These are phyloP conservation scores for Phocoena sinus DNA, from an alignment of 2,113 vertebrate genomes.

Conservation along the genomic window DNA sequence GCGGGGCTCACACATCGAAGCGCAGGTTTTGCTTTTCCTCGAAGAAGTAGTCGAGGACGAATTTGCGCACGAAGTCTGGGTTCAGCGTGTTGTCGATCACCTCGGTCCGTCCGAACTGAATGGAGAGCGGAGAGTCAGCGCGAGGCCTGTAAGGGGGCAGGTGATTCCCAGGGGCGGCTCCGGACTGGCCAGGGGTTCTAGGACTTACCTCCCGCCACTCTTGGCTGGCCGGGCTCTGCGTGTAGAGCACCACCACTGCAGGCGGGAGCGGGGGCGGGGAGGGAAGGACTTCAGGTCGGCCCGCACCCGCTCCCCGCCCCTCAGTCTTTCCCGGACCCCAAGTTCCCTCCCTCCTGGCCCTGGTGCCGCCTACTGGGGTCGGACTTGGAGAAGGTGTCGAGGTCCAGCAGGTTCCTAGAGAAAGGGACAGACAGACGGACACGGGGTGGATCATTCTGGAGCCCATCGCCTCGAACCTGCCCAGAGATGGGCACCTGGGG, in stretches of 20 bases:
- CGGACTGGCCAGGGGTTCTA: not conserved
- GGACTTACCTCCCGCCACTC: conserved; percentile 75
- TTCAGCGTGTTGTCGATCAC: conserved; percentile 97
- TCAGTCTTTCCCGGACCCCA: not conserved
- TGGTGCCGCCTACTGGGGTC: conserved; percentile 87
- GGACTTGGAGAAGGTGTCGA: conserved; percentile 97
- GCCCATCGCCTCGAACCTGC: not conserved
- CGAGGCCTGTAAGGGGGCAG: not conserved
- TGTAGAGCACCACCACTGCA: conserved; percentile 73
- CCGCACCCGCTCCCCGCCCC: not conserved
- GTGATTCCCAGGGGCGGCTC: not conserved
- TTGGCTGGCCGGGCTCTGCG: conserved; percentile 72
- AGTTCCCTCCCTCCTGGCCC: not conserved
- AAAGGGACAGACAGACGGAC: conserved; percentile 62
- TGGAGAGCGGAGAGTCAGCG: not conserved
- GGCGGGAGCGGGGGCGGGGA: not conserved
- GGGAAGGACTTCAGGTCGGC: conserved; percentile 17
- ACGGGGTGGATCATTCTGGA: not conserved
- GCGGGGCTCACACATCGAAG: conserved; percentile 92
- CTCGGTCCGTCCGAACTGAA: conserved; percentile 94
- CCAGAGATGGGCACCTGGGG: not conserved
- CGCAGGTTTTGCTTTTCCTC: conserved; percentile 97
- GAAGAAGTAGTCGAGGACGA: conserved; percentile 97
- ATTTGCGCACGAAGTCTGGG: conserved; percentile 97
- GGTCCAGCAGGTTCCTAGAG: conserved; percentile 91